Percentiles rank a stretch among this genome's conserved stretches.
Conservation (phyloP, 2,113 vertebrate species). For the Aegotheles bennettii region DNA sequence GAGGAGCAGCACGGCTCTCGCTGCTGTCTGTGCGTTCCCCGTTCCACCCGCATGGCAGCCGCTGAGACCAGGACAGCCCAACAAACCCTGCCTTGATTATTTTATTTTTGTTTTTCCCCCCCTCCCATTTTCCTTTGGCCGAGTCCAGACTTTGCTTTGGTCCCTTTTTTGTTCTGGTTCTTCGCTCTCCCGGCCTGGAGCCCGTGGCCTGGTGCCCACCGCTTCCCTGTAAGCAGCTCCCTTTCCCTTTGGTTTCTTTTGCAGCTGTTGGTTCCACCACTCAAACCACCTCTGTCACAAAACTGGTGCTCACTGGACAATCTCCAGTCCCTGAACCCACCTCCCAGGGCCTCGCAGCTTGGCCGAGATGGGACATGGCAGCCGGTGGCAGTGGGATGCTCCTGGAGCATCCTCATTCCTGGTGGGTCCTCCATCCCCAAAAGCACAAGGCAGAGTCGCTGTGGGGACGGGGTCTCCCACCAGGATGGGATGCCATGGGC, state of each 20-base stretch:
- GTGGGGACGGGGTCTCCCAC: neutral
- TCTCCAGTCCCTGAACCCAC: constrained; percentile 49
- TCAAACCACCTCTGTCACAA: constrained; percentile 39
- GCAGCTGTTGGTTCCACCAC: constrained; percentile 13
- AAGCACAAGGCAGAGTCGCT: neutral
- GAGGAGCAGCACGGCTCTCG: neutral
- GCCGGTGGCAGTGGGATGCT: neutral
- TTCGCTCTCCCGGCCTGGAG: neutral
- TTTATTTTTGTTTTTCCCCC: neutral
- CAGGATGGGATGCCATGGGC: neutral
- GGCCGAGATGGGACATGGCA: neutral
- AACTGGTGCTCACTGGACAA: constrained; percentile 67
- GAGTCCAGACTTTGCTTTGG: constrained; percentile 54
- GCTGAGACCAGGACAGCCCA: constrained; percentile 25
- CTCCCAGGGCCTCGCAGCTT: neutral
- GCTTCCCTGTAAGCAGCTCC: neutral
- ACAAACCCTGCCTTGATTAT: constrained; percentile 50
- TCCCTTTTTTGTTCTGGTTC: constrained; percentile 39
- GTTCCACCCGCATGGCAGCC: neutral
- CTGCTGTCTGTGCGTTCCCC: neutral
- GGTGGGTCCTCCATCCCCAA: neutral
- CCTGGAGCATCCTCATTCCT: neutral
- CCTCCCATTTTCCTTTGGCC: neutral
- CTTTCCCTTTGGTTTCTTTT: constrained; percentile 4
- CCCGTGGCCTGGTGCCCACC: neutral